Evolutionary conservation across 1,140 invertebrate genomes (phyloP).

Genomic region (Medauroidea extradentata): DNA sequence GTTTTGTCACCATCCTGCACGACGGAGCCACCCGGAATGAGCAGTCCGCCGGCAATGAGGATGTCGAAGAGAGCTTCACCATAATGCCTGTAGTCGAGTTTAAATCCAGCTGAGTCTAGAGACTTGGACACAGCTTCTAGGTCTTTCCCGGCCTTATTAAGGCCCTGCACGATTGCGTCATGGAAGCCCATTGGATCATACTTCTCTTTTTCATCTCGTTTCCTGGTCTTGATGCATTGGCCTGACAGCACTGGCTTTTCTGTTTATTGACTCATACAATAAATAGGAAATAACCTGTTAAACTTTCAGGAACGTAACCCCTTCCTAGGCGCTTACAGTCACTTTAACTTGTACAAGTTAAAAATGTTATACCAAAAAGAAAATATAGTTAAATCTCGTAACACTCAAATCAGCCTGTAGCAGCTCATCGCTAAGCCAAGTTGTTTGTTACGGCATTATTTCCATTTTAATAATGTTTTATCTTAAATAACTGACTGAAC

Average conservation of each 20-base stretch:
- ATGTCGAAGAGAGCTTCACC: constrained; percentile 97
- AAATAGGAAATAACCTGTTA: too few species aligned
- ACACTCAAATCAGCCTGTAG: too few species aligned
- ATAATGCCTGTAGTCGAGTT: constrained; percentile 95
- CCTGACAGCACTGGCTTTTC: constrained; percentile 99
- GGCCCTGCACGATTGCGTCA: constrained; percentile 89
- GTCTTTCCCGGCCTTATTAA: constrained; percentile 88
- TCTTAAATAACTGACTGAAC: too few species aligned
- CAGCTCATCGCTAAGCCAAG: too few species aligned
- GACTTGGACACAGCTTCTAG: constrained; percentile 90
- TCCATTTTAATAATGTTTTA: too few species aligned
- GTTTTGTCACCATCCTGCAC: constrained; percentile 85
- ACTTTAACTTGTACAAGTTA: too few species aligned
- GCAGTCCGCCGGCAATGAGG: constrained; percentile 81
- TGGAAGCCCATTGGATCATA: constrained; percentile 97
- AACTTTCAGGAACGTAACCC: too few species aligned
- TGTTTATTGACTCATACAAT: constrained; percentile 99
- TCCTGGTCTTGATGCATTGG: constrained; percentile 99
- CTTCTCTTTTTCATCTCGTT: constrained; percentile 99
- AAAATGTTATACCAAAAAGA: too few species aligned
- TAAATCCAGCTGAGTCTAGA: constrained; percentile 89
- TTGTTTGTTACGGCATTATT: too few species aligned
- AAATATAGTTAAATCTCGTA: too few species aligned
- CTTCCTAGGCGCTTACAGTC: too few species aligned
- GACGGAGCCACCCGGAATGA: constrained; percentile 83